Evolutionary conservation across 2,888 invertebrate species (phyloP), one percentile per base, ranked within the genome.

Genomic region (Pseudococcus jackbeardsleyi): DNA sequence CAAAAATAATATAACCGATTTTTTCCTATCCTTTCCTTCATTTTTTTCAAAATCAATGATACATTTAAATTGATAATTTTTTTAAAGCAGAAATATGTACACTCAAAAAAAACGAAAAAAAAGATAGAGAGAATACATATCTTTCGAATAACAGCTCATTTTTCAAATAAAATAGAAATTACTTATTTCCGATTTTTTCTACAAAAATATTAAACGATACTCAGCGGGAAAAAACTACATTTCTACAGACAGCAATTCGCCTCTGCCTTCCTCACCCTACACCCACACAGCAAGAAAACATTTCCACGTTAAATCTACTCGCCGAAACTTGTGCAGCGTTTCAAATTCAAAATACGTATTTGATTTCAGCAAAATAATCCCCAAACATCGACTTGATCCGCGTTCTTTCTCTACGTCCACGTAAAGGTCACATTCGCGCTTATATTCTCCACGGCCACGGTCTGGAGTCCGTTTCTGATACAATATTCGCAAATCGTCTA

Each of bases 261-360:
- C n/a, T 59, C n/a, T n/a, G 0, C 7, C 42, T 42, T 42, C 8
- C 42, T 59, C 59, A 59, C 5, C 59, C 4, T n/a, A 59, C 7
- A 54, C 17, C 54, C 54, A 54, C 5, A 4, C 1, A 54, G 7
- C 59, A 59, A n/a, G 59, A 59, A 59, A 59, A n/a, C 59, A 7
- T 59, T 59, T 59, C 59, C 59, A 15, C 15, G 0, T 5, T 59
- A 59, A 59, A 59, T 59, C 59, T 59, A 19, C n/a, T n/a, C 6
- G 15, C 59, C n/a, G 59, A 59, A 59, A 59, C 15, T 59, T n/a
- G 7, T 59, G 7, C 59, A n/a, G 59, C 59, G n/a, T 59, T 59
- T 59, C 59, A n/a, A 59, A n/a, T 59, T 59, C 59, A 59, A 59
- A 59, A 59, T 59, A 64, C 64, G 64, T 64, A 64, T 64, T 64